Conservation (phyloP, 2,113 vertebrate species). For the Daubentonia madagascariensis region DNA sequence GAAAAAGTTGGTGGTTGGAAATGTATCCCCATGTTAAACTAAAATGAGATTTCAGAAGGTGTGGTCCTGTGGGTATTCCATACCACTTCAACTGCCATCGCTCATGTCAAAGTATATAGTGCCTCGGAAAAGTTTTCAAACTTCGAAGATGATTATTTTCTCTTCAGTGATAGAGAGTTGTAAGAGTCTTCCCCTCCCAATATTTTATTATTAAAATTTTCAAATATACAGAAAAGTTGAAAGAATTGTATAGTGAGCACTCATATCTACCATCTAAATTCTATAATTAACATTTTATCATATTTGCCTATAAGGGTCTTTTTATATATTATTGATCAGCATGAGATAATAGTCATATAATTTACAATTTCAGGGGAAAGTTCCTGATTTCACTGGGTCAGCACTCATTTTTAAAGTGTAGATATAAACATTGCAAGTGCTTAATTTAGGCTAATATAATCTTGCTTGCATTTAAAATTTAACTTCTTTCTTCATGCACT, state of each 20-base stretch:
- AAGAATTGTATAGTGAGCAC: neutral
- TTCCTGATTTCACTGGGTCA: neutral
- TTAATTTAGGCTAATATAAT: conserved; percentile 29
- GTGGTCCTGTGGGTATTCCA: neutral
- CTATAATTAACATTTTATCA: conserved; percentile 26
- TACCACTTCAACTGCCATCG: neutral
- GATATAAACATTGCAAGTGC: conserved; percentile 25
- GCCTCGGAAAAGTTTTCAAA: neutral
- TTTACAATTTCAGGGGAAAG: neutral
- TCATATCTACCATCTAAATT: conserved; percentile 25
- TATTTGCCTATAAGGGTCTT: conserved; percentile 31
- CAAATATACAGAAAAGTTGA: neutral
- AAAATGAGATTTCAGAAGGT: neutral
- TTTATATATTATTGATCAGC: conserved; percentile 43
- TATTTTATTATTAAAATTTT: conserved; percentile 35
- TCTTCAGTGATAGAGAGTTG: neutral
- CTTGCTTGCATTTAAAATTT: neutral
- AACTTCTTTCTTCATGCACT: conserved; percentile 23
- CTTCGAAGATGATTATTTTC: neutral
- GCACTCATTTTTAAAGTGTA: conserved; percentile 30
- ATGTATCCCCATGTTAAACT: neutral
- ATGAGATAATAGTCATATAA: conserved; percentile 29
- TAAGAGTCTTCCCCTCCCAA: neutral
- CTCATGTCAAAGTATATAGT: neutral
- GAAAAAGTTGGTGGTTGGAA: neutral